phyloP scores from a whole-genome alignment of 2,888 invertebrate species.

The Agelastica alni region DNA sequence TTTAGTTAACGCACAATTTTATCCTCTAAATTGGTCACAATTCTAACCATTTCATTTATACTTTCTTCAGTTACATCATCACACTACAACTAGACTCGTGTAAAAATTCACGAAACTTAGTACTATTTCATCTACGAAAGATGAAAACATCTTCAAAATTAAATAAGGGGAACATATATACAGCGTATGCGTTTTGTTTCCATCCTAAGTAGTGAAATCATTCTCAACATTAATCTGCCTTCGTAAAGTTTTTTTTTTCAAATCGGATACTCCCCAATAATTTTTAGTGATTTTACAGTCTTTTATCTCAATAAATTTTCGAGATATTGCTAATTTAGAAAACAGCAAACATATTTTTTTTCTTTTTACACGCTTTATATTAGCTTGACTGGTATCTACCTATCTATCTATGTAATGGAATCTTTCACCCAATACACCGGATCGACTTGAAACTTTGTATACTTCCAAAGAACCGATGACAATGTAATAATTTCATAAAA shows the following conservation, averaged over 20 bases:
- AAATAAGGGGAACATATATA: slow-evolving; percentile 31
- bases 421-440: too few species aligned
- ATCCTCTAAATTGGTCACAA: slow-evolving; percentile 7
- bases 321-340: not conserved
- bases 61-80: slow-evolving; percentile 15
- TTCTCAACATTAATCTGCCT: slow-evolving; percentile 29
- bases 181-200: slow-evolving; percentile 28
- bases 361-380: too few species aligned
- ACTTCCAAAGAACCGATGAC: too few species aligned
- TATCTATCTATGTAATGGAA: too few species aligned
- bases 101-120: slow-evolving; percentile 35
- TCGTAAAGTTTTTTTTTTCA: not conserved
- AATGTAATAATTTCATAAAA: too few species aligned
- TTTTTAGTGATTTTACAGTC: slow-evolving; percentile 10
- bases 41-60: too few species aligned
- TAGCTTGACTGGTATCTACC: too few species aligned
- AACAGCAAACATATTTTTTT: too few species aligned
- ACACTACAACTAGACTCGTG: slow-evolving; percentile 25
- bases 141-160: slow-evolving; percentile 31
- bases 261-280: not conserved
- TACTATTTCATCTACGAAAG: slow-evolving; percentile 35
- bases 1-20: too few species aligned
- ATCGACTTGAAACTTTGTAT: too few species aligned
- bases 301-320: not conserved
- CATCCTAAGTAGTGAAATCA: slow-evolving; percentile 36